phyloP scores from a whole-genome alignment of 2,113 vertebrate genomes.

The Apteryx mantelli region DNA sequence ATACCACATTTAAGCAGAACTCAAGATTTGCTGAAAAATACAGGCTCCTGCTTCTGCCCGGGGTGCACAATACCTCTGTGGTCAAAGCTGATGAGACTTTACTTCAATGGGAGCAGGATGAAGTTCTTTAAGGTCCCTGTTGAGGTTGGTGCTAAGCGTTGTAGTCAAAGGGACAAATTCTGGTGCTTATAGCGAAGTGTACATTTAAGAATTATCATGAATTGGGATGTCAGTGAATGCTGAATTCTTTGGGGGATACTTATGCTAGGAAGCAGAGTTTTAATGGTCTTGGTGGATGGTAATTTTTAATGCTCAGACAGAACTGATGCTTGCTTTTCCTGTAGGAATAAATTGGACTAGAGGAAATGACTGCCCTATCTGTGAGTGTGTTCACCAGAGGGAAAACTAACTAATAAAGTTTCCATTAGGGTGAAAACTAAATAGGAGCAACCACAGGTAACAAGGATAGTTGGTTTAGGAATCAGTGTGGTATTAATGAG shows the following conservation, averaged over 20 bases:
- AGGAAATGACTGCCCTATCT: background rate
- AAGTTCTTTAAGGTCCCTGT: background rate
- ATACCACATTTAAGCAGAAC: background rate
- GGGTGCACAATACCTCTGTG: background rate
- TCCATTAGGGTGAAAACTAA: background rate
- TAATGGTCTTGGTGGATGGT: background rate
- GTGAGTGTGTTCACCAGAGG: background rate
- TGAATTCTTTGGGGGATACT: background rate
- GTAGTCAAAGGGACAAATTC: background rate
- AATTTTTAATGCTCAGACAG: background rate
- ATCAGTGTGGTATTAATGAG: background rate
- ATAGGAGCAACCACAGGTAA: background rate
- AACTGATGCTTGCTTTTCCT: background rate
- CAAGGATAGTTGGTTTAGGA: background rate
- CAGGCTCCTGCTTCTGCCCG: background rate
- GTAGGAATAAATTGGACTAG: background rate
- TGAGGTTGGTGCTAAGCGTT: background rate
- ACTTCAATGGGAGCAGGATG: background rate
- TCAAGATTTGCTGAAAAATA: background rate
- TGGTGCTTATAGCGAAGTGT: background rate
- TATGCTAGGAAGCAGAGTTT: background rate
- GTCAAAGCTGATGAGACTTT: background rate
- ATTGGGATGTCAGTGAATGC: background rate
- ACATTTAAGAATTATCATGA: accelerated
- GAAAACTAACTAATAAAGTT: background rate